These are phyloP conservation scores for Cebus imitator DNA, from an alignment of 2,113 vertebrate genomes.

Conservation along the genomic window DNA sequence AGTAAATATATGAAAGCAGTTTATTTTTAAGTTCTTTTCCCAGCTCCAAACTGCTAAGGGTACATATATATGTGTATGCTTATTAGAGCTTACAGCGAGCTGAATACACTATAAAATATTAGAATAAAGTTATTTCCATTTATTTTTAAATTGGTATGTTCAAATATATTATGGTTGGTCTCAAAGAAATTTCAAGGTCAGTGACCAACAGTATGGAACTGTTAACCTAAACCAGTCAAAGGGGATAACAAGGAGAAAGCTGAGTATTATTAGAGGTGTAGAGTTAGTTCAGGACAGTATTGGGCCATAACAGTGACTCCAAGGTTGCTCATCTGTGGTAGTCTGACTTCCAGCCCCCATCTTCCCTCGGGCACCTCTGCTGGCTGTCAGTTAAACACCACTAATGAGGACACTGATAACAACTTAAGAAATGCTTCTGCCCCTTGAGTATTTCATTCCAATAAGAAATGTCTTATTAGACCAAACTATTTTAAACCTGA, in stretches of 20 bases:
- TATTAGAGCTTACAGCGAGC: not conserved
- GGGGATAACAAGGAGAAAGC: not conserved
- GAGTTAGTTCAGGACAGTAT: not conserved
- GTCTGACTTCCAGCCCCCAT: not conserved
- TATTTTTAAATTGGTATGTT: not conserved
- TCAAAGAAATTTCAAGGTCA: not conserved
- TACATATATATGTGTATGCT: no score
- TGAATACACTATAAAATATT: not conserved
- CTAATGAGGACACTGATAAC: conserved; percentile 38
- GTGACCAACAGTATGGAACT: not conserved
- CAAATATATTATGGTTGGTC: not conserved
- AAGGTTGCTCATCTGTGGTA: not conserved
- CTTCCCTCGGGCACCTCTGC: not conserved
- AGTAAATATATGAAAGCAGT: not conserved
- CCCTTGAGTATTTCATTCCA: conserved; percentile 22
- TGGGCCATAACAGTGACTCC: not conserved
- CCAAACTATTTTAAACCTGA: not conserved
- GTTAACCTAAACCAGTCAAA: not conserved
- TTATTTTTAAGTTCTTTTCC: not conserved
- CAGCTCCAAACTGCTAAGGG: not conserved
- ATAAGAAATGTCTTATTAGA: not conserved
- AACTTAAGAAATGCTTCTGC: not conserved
- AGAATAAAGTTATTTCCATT: not conserved
- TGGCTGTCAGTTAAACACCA: conserved; percentile 37
- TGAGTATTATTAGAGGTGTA: not conserved